Percentiles rank a stretch among this genome's conserved stretches.
Evolutionary conservation across 2,888 invertebrate species (phyloP).

Genomic region (Melanostoma mellinum): DNA sequence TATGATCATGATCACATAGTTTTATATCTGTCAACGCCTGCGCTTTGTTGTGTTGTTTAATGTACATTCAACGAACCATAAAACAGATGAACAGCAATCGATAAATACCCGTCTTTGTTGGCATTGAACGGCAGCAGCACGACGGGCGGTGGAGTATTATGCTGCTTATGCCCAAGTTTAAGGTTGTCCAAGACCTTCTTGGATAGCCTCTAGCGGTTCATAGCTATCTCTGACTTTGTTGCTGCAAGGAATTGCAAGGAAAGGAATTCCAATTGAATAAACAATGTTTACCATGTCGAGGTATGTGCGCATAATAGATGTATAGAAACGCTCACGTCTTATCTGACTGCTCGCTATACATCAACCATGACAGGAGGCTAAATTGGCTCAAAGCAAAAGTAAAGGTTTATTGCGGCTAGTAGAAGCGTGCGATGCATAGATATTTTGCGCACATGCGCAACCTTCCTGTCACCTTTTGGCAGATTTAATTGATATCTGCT

Average conservation of each 20-base stretch:
- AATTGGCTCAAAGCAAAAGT: slow-evolving; percentile 35
- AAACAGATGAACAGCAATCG: slow-evolving; percentile 56
- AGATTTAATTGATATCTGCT: slow-evolving; percentile 51
- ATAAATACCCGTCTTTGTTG: slow-evolving; percentile 45
- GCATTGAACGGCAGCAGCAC: slow-evolving; percentile 40
- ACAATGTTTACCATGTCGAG: slow-evolving; percentile 24
- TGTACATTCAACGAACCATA: slow-evolving; percentile 41
- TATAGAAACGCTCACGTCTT: slow-evolving; percentile 16
- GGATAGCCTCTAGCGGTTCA: slow-evolving; percentile 26
- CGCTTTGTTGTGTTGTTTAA: slow-evolving; percentile 3
- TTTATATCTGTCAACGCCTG: slow-evolving; percentile 45
- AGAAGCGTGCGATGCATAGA: slow-evolving; percentile 39
- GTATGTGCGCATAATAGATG: slow-evolving; percentile 7
- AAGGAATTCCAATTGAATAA: slow-evolving; percentile 44
- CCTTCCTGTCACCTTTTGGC: slow-evolving; percentile 34
- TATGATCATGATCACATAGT: slow-evolving; percentile 12
- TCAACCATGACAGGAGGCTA: slow-evolving; percentile 35
- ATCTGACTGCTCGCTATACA: slow-evolving; percentile 33
- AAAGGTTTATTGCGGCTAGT: background rate
- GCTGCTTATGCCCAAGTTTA: slow-evolving; percentile 59
- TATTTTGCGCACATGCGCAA: slow-evolving; percentile 16
- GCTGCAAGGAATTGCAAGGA: slow-evolving; percentile 16
- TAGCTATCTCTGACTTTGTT: background rate
- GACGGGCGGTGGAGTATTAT: background rate
- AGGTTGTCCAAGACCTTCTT: slow-evolving; percentile 62